phyloP scores from a whole-genome alignment of 2,797 vertebrate genomes.

The Lophotriccus pileatus region DNA sequence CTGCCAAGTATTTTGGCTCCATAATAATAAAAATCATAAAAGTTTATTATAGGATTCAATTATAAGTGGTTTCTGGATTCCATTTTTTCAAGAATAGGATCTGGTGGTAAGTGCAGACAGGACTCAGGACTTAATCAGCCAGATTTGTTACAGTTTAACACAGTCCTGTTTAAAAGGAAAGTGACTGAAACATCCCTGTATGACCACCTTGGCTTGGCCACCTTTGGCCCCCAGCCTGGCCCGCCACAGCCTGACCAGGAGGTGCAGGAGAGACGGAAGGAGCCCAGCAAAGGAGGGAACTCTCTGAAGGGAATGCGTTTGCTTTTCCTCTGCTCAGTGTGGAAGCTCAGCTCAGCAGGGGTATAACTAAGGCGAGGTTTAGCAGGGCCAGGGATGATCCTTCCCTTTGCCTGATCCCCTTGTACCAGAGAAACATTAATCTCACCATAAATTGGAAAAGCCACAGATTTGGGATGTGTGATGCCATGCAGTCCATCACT shows the following conservation, averaged over 20 bases:
- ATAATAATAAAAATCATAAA: not conserved
- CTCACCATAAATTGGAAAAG: not conserved
- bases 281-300: not conserved
- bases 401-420: not conserved
- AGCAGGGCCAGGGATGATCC: not conserved
- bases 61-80: not conserved
- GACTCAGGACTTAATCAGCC: not conserved
- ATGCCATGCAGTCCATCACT: rapidly evolving
- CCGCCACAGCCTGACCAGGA: rapidly evolving
- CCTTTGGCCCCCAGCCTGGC: not conserved
- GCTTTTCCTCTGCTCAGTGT: not conserved
- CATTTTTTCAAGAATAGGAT: not conserved
- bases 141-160: rapidly evolving
- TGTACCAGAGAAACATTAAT: not conserved
- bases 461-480: not conserved
- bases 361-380: not conserved
- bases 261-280: not conserved
- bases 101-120: not conserved
- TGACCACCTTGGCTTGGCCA: not conserved
- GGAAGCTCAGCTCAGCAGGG: not conserved
- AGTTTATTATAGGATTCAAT: not conserved
- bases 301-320: rapidly evolving
- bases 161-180: not conserved
- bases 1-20: not conserved
- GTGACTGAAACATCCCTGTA: not conserved